Percentiles rank a stretch among this genome's conserved stretches.
Conservation (phyloP, 2,888 invertebrate species). For the Synanthedon formicaeformis region DNA sequence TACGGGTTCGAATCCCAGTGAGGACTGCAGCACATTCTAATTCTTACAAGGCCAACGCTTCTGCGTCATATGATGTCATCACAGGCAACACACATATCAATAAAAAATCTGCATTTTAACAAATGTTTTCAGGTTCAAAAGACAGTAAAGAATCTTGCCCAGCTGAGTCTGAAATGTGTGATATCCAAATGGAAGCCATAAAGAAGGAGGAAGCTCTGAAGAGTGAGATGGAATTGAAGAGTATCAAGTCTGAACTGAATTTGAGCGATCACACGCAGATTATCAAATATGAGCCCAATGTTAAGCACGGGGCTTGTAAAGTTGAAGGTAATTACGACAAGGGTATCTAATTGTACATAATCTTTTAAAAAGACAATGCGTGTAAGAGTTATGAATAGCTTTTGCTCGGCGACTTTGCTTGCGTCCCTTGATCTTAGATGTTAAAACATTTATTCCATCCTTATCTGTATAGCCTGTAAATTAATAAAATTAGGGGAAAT, state of each 20-base stretch:
- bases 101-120: neutral
- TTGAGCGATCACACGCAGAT: slow-evolving; percentile 64
- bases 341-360: too few species aligned
- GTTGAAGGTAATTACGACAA: slow-evolving; percentile 50
- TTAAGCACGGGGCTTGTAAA: slow-evolving; percentile 55
- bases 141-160: slow-evolving; percentile 30
- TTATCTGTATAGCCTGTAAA: too few species aligned
- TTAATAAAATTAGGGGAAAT: too few species aligned
- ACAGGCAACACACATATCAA: neutral
- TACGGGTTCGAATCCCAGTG: too few species aligned
- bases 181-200: slow-evolving; percentile 33
- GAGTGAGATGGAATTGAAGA: slow-evolving; percentile 52
- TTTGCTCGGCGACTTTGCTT: too few species aligned
- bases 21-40: too few species aligned
- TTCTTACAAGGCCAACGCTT: too few species aligned
- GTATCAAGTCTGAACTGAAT: slow-evolving; percentile 60
- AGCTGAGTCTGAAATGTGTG: slow-evolving; percentile 15
- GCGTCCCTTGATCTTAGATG: too few species aligned
- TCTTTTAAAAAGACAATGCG: too few species aligned
- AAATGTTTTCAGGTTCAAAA: slow-evolving; percentile 17
- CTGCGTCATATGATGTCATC: too few species aligned
- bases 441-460: too few species aligned
- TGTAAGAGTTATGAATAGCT: too few species aligned
- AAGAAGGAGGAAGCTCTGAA: slow-evolving; percentile 48
- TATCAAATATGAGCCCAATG: slow-evolving; percentile 64